These are phyloP conservation scores for Herpetotheres cachinnans DNA, from an alignment of 2,113 vertebrate species.

Conservation along the genomic window DNA sequence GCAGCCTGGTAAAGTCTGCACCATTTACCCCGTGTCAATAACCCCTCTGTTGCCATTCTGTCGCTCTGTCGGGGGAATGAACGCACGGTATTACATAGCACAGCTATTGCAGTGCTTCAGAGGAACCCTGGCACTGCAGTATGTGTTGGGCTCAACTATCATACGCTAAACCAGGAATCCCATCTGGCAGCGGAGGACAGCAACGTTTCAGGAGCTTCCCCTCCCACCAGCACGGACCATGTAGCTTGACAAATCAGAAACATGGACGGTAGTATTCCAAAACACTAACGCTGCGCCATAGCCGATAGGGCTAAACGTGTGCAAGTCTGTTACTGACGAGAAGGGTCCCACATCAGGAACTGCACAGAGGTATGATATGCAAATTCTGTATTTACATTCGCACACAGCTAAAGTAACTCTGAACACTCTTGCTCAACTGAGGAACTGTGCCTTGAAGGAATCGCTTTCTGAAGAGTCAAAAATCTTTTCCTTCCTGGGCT, in stretches of 20 bases:
- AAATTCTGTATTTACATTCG: background rate
- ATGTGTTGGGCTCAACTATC: background rate
- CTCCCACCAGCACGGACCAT: background rate
- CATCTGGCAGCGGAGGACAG: background rate
- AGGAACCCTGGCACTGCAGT: background rate
- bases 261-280: background rate
- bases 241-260: background rate
- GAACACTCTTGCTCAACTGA: background rate
- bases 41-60: background rate
- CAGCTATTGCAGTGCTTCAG: background rate
- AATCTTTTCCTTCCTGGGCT: background rate
- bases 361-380: background rate
- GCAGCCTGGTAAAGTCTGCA: background rate
- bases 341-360: background rate
- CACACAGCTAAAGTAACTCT: background rate
- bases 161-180: background rate
- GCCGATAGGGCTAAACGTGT: background rate
- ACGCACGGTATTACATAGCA: fast-evolving
- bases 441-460: background rate
- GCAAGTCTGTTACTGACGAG: background rate
- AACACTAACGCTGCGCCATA: background rate
- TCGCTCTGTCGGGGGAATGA: fast-evolving
- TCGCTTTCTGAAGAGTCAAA: background rate
- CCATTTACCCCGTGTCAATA: fast-evolving
- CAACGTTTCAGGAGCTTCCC: background rate